These are phyloP conservation scores for Trachelus stipa DNA, from an alignment of 2,888 invertebrate genomes.

Conservation along the genomic window DNA sequence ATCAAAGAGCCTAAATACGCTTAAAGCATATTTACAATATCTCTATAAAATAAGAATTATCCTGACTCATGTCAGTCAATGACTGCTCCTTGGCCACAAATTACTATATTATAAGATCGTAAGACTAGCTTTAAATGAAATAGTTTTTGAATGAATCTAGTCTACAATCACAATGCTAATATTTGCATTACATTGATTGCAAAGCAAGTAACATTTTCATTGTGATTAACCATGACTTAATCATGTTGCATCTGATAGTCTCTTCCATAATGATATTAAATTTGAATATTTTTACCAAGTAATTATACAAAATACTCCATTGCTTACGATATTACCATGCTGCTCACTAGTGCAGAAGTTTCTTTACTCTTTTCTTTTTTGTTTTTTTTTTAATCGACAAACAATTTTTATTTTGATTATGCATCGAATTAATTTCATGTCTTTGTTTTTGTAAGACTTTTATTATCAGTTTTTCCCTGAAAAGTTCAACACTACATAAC, in stretches of 20 bases:
- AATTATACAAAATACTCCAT: neutral
- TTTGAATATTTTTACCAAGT: neutral
- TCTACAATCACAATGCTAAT: slow-evolving; percentile 43
- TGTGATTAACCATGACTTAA: neutral
- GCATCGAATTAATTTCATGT: neutral
- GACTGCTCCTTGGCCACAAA: slow-evolving; percentile 20
- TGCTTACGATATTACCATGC: slow-evolving; percentile 6
- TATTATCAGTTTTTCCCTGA: slow-evolving; percentile 2
- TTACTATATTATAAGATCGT: slow-evolving; percentile 27
- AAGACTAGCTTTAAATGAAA: slow-evolving; percentile 44
- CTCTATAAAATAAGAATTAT: neutral
- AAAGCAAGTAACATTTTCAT: slow-evolving; percentile 3
- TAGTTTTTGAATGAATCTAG: slow-evolving; percentile 54
- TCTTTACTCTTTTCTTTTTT: neutral
- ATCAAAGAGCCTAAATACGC: neutral
- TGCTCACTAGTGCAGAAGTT: neutral
- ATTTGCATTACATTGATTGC: neutral
- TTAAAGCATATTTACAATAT: neutral
- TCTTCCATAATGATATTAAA: neutral
- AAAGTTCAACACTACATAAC: neutral
- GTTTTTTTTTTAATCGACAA: neutral
- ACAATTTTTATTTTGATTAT: neutral
- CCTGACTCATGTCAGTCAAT: neutral
- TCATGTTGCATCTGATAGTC: neutral
- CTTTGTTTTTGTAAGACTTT: slow-evolving; percentile 15